These are phyloP conservation scores for Varecia variegata DNA, from an alignment of 2,797 vertebrate genomes.

Conservation along the genomic window DNA sequence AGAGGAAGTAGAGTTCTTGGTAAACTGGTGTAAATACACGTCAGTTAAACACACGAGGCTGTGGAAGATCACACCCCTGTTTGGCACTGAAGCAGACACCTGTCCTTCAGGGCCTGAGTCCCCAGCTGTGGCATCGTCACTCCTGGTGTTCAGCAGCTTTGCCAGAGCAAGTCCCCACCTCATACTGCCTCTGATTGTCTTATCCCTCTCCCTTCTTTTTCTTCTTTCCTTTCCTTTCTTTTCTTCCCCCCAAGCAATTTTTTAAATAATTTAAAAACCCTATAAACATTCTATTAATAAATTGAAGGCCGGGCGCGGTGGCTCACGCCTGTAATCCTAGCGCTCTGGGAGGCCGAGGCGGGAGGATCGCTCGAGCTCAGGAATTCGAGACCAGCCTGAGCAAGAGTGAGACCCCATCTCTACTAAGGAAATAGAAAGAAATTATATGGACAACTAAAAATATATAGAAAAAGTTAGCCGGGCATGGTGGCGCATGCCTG, in stretches of 20 bases:
- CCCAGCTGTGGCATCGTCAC: not conserved
- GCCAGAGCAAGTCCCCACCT: too few relatives aligned
- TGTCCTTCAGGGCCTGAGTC: not conserved
- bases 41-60: accelerated
- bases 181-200: not conserved
- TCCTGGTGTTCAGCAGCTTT: not conserved
- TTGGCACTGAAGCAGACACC: not conserved
- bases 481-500: too few relatives aligned
- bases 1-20: accelerated
- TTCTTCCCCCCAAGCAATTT: not conserved
- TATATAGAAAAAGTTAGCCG: too few relatives aligned
- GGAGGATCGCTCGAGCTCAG: too few relatives aligned
- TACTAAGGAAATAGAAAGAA: too few relatives aligned
- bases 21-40: not conserved
- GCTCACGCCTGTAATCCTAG: too few relatives aligned
- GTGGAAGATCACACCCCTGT: accelerated
- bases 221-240: not conserved
- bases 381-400: too few relatives aligned
- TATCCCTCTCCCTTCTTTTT: not conserved
- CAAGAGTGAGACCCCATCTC: too few relatives aligned
- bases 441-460: too few relatives aligned
- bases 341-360: too few relatives aligned
- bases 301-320: not conserved
- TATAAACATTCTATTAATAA: not conserved
- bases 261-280: not conserved